phyloP scores from a whole-genome alignment of 2,797 vertebrate species.

The Labeo calbasu region DNA sequence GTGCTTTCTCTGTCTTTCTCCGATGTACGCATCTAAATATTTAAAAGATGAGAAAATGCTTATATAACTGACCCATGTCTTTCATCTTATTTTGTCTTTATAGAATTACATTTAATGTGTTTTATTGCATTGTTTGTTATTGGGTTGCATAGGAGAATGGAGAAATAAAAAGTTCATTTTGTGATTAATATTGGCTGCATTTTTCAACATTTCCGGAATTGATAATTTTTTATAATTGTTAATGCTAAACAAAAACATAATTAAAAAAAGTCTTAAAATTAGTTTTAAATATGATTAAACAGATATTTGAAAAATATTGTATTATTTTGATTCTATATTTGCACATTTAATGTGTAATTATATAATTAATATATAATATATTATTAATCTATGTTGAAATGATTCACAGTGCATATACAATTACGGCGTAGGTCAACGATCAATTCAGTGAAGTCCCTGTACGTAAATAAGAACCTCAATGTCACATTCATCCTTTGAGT shows the following conservation, averaged over 20 bases:
- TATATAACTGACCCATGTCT: not conserved
- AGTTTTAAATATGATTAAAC: not conserved
- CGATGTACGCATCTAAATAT: not conserved
- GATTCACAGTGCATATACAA: not conserved
- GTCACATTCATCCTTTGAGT: constrained; percentile 35
- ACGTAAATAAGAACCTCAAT: constrained; percentile 37
- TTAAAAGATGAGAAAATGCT: not conserved
- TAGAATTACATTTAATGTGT: not conserved
- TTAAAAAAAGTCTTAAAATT: not conserved
- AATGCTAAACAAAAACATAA: not conserved
- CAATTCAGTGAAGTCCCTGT: not conserved
- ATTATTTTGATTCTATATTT: not conserved
- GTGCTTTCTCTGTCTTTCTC: not conserved
- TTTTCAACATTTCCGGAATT: not conserved
- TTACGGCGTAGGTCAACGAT: not conserved
- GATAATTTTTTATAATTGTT: not conserved
- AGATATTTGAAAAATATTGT: not conserved
- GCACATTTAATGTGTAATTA: not conserved
- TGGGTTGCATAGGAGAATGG: not conserved
- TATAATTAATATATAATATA: too few species aligned
- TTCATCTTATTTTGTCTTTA: not conserved
- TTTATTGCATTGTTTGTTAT: not conserved
- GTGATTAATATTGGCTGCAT: not conserved
- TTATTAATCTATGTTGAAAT: not conserved
- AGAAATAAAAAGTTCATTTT: not conserved